These are phyloP conservation scores for Pharmacophagus antenor DNA, from an alignment of 2,888 invertebrate species.

Conservation along the genomic window DNA sequence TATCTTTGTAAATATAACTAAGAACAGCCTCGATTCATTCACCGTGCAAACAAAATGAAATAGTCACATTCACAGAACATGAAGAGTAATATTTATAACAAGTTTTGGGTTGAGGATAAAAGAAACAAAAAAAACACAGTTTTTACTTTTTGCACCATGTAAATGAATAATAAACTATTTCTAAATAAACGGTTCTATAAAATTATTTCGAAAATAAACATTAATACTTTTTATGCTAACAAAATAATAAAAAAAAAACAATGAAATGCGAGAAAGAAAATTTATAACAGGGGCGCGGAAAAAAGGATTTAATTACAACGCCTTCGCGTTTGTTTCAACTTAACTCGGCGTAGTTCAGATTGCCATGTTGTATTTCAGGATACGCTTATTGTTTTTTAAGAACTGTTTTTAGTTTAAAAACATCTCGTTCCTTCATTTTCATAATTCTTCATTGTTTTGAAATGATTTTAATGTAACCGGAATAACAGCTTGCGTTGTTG, in stretches of 20 bases:
- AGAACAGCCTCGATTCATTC: too few relatives aligned
- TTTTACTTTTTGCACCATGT: too few relatives aligned
- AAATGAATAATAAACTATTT: too few relatives aligned
- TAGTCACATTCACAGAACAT: too few relatives aligned
- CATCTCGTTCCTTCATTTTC: conserved; percentile 9
- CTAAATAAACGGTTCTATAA: too few relatives aligned
- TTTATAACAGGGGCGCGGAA: conserved; percentile 12
- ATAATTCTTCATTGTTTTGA: conserved; percentile 11
- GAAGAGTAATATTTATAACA: too few relatives aligned
- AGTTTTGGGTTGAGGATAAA: too few relatives aligned
- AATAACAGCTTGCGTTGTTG: not conserved
- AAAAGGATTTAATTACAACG: conserved; percentile 23
- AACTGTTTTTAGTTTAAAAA: conserved; percentile 17
- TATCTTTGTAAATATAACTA: too few relatives aligned
- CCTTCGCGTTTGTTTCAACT: conserved; percentile 17
- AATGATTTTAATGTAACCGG: conserved; percentile 5
- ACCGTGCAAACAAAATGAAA: too few relatives aligned
- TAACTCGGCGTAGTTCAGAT: conserved; percentile 7
- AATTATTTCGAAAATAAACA: too few relatives aligned
- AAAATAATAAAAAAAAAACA: not conserved
- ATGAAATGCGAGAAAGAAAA: not conserved
- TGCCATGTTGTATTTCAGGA: conserved; percentile 20
- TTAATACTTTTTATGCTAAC: not conserved
- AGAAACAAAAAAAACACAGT: too few relatives aligned
- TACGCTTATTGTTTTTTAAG: conserved; percentile 8